A percentile compares a stretch with the other conserved stretches of the same genome.
phyloP scores from a whole-genome alignment of 35 echinoderm and acorn worm genomes.

The Nesometra sesokonis region DNA sequence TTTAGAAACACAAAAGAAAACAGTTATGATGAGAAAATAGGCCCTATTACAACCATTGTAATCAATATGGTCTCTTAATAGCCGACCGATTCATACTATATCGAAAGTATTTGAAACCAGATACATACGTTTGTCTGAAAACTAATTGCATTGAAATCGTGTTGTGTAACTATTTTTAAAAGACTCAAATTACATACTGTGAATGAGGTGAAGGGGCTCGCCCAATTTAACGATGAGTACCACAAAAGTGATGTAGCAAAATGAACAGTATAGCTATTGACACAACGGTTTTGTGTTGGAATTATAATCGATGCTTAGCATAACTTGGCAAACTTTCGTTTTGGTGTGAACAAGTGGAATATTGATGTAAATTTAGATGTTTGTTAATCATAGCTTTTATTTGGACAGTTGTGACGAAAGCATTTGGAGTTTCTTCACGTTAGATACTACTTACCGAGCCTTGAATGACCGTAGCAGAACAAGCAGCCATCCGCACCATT shows the following conservation, averaged over 20 bases:
- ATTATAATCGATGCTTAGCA: no score
- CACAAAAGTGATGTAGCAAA: neutral
- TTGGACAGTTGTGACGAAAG: neutral
- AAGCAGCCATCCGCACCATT: slow-evolving; percentile 98
- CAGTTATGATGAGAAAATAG: neutral
- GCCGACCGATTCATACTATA: neutral
- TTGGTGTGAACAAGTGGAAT: no score
- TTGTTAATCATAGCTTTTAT: neutral
- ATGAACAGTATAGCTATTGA: neutral
- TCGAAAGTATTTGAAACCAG: neutral
- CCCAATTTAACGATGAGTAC: neutral
- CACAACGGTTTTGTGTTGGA: no score
- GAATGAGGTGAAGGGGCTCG: neutral
- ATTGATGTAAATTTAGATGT: neutral
- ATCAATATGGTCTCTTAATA: neutral
- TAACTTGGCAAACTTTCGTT: no score
- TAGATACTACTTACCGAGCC: slow-evolving; percentile 59
- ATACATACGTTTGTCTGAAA: neutral
- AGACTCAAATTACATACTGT: neutral
- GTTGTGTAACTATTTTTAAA: neutral
- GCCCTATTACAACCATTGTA: neutral
- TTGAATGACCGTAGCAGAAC: slow-evolving; percentile 90
- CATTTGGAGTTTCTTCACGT: neutral
- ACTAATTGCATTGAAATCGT: neutral
- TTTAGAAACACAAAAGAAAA: neutral